Base-by-base conservation (phyloP, 2,113 vertebrate species). In the Vombatus ursinus region DNA sequence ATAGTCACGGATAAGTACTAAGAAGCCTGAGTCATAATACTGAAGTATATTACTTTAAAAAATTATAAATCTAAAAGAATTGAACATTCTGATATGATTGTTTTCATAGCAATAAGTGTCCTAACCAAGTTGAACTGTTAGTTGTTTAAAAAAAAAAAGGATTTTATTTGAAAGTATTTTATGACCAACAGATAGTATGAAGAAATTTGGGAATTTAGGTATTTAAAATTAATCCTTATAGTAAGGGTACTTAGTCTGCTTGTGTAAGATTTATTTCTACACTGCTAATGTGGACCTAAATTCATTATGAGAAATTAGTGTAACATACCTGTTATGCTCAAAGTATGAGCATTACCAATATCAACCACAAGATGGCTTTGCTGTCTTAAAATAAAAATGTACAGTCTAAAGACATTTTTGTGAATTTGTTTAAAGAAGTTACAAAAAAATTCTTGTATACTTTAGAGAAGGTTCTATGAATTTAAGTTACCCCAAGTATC, bases 311-410 rank as follows among this genome's bases (percentile, higher is more conserved):
- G 37, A 77, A 77, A n/a, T 77, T 77, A 77, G 16, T 77, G 31
- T 77, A n/a, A 23, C 19, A 23, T 28, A 4, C 25, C 2, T 53
- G n/a, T 52, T 26, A 19, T 0, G 47, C 50, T 95, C 12, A 95
- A 95, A 96, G 37, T 53, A 2, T 50, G 0, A 10, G 1, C 92
- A 89, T 94, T 98, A 96, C 98, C 92, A 84, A 8, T 9, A 26
- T 96, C 92, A 98, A 91, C 98, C 99, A 99, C 98, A 98, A 98
- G 99, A 98, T 99, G 99, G 98, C 98, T 94, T 90, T 54, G 94
- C 97, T 97, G 97, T 91, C 96, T 98, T 97, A 98, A 97, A 94
- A 95, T 98, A 90, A 93, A 89, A 90, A 49, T 57, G 0, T 53
- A 0, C 0, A 47, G 19, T 93, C 24, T 52, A 57, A 50, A 97